A percentile compares a stretch with the other conserved stretches of the same genome.
phyloP scores from a whole-genome alignment of 2,888 invertebrate species.

The Epiperipatus broadwayi region DNA sequence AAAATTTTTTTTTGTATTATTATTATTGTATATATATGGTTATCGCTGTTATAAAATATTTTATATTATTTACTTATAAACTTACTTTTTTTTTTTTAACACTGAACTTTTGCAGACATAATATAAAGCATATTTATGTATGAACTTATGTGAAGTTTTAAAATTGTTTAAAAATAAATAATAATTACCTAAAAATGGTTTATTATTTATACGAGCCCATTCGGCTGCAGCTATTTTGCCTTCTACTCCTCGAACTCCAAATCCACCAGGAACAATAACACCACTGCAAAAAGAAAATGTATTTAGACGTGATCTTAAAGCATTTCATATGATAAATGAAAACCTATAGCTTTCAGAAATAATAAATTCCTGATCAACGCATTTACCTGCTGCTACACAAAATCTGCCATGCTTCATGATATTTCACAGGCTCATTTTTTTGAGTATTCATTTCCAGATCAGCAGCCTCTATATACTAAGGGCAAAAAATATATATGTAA shows the following conservation, averaged over 20 bases:
- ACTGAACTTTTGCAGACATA: not conserved
- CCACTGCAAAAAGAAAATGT: conserved; percentile 39
- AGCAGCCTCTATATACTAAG: conserved; percentile 68
- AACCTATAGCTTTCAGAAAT: no score
- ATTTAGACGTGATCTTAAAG: not conserved
- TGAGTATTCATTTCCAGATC: conserved; percentile 57
- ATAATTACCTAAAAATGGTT: conserved; percentile 59
- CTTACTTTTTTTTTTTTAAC: no score
- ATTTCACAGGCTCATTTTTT: conserved; percentile 53
- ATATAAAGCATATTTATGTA: conserved; percentile 4
- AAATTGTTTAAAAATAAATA: no score
- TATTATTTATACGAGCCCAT: conserved; percentile 74
- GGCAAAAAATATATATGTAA: conserved; percentile 18
- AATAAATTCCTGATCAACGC: no score
- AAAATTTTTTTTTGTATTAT: no score
- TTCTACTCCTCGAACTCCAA: conserved; percentile 83
- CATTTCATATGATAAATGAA: no score
- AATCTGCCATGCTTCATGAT: conserved; percentile 81
- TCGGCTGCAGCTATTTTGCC: conserved; percentile 83
- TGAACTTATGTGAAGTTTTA: no score
- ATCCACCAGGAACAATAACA: conserved; percentile 89
- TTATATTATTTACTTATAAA: not conserved
- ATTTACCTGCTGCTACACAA: conserved; percentile 43
- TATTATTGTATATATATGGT: no score
- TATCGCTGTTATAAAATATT: no score